A percentile compares a stretch with the other conserved stretches of the same genome.
Conservation (phyloP, 2,797 vertebrate genomes). For the Pangasius djambal region DNA sequence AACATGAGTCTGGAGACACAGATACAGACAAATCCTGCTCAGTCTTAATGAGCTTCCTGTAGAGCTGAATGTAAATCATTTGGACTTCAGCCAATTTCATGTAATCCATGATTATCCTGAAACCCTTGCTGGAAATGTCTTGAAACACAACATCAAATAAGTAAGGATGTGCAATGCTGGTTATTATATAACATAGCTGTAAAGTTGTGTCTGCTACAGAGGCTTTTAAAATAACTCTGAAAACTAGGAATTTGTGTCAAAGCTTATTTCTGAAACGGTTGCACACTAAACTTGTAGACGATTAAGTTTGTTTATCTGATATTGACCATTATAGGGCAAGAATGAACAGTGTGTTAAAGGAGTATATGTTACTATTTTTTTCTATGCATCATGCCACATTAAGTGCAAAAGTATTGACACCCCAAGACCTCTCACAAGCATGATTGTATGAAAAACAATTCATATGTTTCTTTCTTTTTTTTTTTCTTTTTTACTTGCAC, state of each 20-base stretch:
- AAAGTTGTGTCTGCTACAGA: background rate
- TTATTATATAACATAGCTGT: background rate
- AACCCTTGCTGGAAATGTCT: background rate
- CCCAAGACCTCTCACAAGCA: background rate
- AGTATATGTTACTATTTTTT: background rate
- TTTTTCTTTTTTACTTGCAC: background rate
- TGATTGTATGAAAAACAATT: background rate
- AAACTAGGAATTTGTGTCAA: background rate
- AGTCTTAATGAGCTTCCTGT: slow-evolving; percentile 44
- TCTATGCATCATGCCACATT: background rate
- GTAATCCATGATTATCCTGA: slow-evolving; percentile 29
- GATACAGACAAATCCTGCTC: slow-evolving; percentile 46
- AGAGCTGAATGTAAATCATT: slow-evolving; percentile 19
- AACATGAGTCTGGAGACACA: slow-evolving; percentile 28
- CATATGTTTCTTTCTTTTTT: background rate
- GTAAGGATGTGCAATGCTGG: background rate
- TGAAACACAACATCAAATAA: background rate
- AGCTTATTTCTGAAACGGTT: background rate
- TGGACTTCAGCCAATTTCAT: slow-evolving; percentile 30
- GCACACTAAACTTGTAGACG: background rate
- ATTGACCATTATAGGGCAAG: background rate
- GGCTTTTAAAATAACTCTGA: background rate
- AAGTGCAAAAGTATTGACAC: background rate
- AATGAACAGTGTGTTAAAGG: background rate
- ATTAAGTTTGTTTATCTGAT: background rate